Base-by-base conservation (phyloP, 2,888 invertebrate species). In the Netelia melanura region DNA sequence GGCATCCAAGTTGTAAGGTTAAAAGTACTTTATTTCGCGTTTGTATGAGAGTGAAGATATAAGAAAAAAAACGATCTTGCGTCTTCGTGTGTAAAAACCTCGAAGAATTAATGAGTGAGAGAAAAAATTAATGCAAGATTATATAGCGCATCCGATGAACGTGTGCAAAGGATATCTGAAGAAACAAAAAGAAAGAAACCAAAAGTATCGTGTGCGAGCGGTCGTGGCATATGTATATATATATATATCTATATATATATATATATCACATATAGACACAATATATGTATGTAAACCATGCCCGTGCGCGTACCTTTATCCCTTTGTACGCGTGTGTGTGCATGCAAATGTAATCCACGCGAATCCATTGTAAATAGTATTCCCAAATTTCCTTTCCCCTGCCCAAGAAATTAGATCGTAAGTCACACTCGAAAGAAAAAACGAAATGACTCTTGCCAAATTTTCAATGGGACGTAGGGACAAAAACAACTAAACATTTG, bases 401-500 rank as follows among this genome's bases (percentile, higher is more conserved):
- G 9, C 25, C 14, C 30, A 1, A 64, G 23, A 75, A 88, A 86
- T 81, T 91, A 92, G 90, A 86, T 86, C 86, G 80, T 90, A 91
- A 92, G 91, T 89, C 81, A 90, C 88, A 90, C 87, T 89, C 81
- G 89, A 91, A 70, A 72, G 80, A 79, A 86, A 84, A 80, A 91
- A 90, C 87, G 89, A 91, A 92, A 91, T 87, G 88, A 92, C 88
- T 92, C 91, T 92, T 92, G 92, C 92, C 92, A 92, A 92, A 92
- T 91, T 92, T 92, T 91, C 90, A 90, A 91, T 91, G 92, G 91
- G 90, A 92, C 88, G 87, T 91, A 91, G 89, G 89, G 89, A 89
- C 62, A 83, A 74, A 91, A 91, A 90, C 88, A 89, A 91, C 87
- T 90, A 89, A 91, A 90, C 90, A 90, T 91, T 90, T 90, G 89